Percentiles rank a stretch among this genome's conserved stretches.
phyloP scores from a whole-genome alignment of 2,113 vertebrate species.

The Oxyura jamaicensis region DNA sequence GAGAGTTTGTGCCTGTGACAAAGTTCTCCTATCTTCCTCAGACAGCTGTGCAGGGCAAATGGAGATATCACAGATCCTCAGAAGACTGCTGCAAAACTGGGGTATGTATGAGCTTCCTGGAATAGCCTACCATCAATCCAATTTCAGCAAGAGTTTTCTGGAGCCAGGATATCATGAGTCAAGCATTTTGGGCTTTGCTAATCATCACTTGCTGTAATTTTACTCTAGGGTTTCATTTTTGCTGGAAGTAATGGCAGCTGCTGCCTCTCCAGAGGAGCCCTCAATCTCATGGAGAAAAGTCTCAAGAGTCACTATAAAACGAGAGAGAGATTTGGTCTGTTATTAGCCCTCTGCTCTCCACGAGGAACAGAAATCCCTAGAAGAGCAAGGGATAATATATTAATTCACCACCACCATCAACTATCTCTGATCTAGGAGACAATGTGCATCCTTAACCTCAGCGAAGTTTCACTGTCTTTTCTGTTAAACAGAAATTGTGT shows the following conservation, averaged over 20 bases:
- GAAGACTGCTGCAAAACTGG: not conserved
- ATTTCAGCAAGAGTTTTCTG: not conserved
- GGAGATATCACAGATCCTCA: not conserved
- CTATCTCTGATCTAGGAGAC: not conserved
- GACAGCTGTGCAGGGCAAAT: not conserved
- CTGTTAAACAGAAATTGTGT: not conserved
- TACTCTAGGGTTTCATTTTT: not conserved
- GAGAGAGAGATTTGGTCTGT: not conserved
- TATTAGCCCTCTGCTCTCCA: not conserved
- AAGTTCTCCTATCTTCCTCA: not conserved
- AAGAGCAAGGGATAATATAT: not conserved
- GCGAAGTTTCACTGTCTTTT: not conserved
- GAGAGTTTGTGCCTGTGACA: not conserved
- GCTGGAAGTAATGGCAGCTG: not conserved
- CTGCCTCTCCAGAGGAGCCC: not conserved
- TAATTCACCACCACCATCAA: not conserved
- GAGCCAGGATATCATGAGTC: not conserved
- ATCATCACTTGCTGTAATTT: conserved; percentile 20
- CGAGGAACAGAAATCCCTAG: not conserved
- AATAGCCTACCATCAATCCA: not conserved
- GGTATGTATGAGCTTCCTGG: not conserved
- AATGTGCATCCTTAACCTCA: not conserved
- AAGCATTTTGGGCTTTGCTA: conserved; percentile 27
- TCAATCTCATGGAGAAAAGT: not conserved
- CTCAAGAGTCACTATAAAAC: not conserved